phyloP scores from a whole-genome alignment of 1,140 invertebrate genomes.

The Helicoverpa zea region DNA sequence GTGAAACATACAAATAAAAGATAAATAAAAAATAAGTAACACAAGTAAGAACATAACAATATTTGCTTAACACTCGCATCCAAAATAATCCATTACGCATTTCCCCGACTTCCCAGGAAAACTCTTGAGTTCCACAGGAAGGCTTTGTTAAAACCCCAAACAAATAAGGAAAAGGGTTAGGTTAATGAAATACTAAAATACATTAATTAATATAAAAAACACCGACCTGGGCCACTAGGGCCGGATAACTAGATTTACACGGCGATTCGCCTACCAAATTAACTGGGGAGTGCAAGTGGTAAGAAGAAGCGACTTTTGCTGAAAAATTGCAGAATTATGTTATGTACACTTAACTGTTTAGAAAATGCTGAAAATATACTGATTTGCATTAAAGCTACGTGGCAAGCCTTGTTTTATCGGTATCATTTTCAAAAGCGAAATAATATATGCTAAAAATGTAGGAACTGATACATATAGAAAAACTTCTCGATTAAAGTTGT shows the following conservation, averaged over 20 bases:
- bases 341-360: no score
- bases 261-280: conserved; percentile 58
- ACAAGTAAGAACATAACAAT: not conserved
- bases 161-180: conserved; percentile 51
- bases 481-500: no score
- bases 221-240: conserved; percentile 11
- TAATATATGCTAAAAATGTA: no score
- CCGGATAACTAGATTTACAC: conserved; percentile 60
- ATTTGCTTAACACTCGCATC: no score
- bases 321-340: not conserved
- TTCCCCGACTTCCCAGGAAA: conserved; percentile 6
- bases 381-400: no score
- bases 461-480: no score
- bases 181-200: conserved; percentile 57
- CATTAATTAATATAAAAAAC: conserved; percentile 58
- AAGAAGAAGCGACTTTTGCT: conserved; percentile 1
- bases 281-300: conserved; percentile 43
- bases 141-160: conserved; percentile 29
- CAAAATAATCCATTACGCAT: not conserved
- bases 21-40: not conserved
- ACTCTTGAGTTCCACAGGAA: conserved; percentile 42
- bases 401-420: no score
- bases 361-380: no score
- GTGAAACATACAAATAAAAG: no score
- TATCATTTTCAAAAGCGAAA: no score